Evolutionary conservation across 2,113 vertebrate species (phyloP).

Genomic region (Syngnathus typhle): DNA sequence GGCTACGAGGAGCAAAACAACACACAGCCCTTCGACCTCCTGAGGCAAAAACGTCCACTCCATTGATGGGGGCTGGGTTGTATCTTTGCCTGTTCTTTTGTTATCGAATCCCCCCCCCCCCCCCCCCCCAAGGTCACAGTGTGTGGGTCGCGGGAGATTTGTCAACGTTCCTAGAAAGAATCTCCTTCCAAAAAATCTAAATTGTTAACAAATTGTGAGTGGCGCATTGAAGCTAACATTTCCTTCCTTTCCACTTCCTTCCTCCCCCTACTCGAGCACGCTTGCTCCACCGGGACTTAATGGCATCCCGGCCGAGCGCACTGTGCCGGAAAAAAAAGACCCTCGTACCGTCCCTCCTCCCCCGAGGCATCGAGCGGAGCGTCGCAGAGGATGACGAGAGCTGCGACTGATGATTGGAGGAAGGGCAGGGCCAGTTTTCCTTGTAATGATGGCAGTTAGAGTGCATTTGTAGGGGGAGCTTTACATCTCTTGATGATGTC

Average conservation of each 20-base stretch:
- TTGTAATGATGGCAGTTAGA: constrained; percentile 4
- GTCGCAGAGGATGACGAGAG: constrained; percentile 12
- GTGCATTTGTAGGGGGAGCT: background rate
- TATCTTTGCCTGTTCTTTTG: background rate
- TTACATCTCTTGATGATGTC: constrained; percentile 3
- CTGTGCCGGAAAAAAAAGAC: constrained; percentile 43
- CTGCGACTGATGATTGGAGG: constrained; percentile 1
- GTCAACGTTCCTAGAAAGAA: background rate
- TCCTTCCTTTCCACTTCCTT: background rate
- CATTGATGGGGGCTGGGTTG: background rate
- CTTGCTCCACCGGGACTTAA: constrained; percentile 38
- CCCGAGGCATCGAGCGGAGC: constrained; percentile 17
- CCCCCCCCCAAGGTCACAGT: background rate
- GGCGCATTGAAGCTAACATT: background rate
- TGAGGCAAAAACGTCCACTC: constrained; percentile 1
- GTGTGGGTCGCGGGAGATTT: background rate
- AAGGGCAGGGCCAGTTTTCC: constrained; percentile 2
- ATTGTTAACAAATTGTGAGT: background rate
- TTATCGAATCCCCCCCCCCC: background rate
- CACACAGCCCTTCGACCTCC: background rate
- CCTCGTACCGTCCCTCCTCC: background rate
- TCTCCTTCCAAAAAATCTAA: background rate
- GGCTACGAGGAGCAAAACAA: background rate
- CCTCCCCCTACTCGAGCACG: background rate
- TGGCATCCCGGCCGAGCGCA: constrained; percentile 48